Evolutionary conservation across 1,140 invertebrate genomes (phyloP), one percentile per base, ranked within the genome.

Genomic region (Vanessa tameamea): DNA sequence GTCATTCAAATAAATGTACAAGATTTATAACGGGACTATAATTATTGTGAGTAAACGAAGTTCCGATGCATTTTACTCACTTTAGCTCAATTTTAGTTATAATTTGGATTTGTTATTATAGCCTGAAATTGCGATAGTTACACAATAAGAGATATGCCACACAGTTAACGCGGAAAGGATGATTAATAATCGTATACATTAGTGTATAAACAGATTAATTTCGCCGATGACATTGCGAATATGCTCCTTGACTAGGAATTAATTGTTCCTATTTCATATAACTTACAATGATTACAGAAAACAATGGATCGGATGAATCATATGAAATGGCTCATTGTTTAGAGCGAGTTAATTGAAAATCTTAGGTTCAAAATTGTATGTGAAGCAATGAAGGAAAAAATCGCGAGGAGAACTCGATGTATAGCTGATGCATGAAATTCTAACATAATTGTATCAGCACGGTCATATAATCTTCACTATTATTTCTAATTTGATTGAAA

Each of bases 191-290:
- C 53, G 15, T 57, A 57, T 57, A 57, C 26, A 57, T 57, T 23
- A 57, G 53, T 57, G n/a, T 23, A 51, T 67, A 67, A 67, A 53
- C 50, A 13, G 50, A 67, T 67, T 67, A 67, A 67, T 67, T 20
- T 37, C 20, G 47, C 14, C 26, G 65, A 67, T 67, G 65, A 67
- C 50, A 53, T 53, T 50, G 50, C 65, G 50, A 43, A 67, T 67
- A 67, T 55, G 50, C 53, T 37, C 23, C 50, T 37, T 26, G 31
- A 43, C 13, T 50, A 14, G 20, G 20, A 31, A 43, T 43, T 31
- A 55, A 67, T 55, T 67, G 50, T 37, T 55, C 20, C n/a, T 53
- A n/a, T 57, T 57, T 7, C 53, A 57, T 57, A 57, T 55, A 6
- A 55, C n/a, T 11, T 7, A 20, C 51, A 50, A 14, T 53, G 37